phyloP scores from a whole-genome alignment of 2,113 vertebrate species.

The Gasterosteus nipponicus region DNA sequence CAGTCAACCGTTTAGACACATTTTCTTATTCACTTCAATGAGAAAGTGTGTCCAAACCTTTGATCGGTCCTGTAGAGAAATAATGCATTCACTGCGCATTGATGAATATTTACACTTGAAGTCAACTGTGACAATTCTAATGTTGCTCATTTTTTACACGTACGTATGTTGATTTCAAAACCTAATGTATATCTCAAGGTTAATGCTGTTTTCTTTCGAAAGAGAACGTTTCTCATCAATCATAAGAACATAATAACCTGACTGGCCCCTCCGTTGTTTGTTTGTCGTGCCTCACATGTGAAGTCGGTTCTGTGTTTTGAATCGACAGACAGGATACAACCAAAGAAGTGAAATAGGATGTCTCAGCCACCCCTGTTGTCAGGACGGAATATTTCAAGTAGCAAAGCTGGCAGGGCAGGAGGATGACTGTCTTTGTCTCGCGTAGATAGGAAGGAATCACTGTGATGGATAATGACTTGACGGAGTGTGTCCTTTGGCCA shows the following conservation, averaged over 20 bases:
- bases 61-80: background rate
- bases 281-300: constrained; percentile 4
- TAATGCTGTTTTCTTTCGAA: constrained; percentile 16
- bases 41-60: too few relatives aligned
- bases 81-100: constrained; percentile 8
- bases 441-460: constrained; percentile 50
- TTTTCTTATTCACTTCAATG: too few relatives aligned
- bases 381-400: constrained; percentile 42
- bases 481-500: constrained; percentile 55
- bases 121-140: background rate
- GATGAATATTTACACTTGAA: background rate
- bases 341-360: constrained; percentile 9
- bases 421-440: constrained; percentile 57
- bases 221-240: constrained; percentile 9
- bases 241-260: background rate
- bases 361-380: constrained; percentile 46
- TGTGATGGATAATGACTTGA: constrained; percentile 71
- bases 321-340: constrained; percentile 43
- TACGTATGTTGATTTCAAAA: background rate
- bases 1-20: too few relatives aligned
- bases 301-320: background rate
- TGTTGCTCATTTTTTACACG: background rate
- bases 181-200: background rate
- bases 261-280: background rate
- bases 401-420: constrained; percentile 46